These are phyloP conservation scores for Philopedon plagiatum DNA, from an alignment of 2,888 invertebrate genomes.

Conservation along the genomic window DNA sequence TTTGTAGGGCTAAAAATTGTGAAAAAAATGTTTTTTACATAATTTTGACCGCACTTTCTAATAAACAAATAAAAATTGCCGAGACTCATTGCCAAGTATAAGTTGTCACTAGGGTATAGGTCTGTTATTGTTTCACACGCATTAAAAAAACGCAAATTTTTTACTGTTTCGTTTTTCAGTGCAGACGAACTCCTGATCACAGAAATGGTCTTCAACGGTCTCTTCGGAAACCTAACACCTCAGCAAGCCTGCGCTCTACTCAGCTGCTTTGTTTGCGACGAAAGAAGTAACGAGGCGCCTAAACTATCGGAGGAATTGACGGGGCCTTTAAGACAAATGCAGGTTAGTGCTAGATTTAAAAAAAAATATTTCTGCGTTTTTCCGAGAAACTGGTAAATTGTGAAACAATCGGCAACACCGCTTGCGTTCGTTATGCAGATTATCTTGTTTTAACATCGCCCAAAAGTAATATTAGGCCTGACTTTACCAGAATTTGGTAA, in stretches of 20 bases:
- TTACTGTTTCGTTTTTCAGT: conserved; percentile 69
- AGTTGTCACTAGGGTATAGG: too few species aligned
- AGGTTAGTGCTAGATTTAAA: conserved; percentile 79
- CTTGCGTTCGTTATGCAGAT: too few species aligned
- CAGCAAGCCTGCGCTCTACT: conserved; percentile 89
- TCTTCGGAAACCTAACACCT: conserved; percentile 88
- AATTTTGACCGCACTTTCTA: too few species aligned
- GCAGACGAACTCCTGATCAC: conserved; percentile 97
- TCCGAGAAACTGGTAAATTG: neutral
- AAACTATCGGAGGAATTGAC: conserved; percentile 88
- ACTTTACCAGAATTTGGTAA: neutral
- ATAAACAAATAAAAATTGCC: too few species aligned
- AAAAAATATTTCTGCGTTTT: conserved; percentile 27
- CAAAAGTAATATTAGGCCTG: too few species aligned
- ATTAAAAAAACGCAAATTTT: too few species aligned
- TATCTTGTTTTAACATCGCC: too few species aligned
- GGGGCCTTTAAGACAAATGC: conserved; percentile 91
- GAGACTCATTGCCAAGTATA: too few species aligned
- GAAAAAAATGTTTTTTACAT: too few species aligned
- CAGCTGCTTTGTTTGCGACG: conserved; percentile 94
- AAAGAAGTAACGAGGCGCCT: conserved; percentile 86
- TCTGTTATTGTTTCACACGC: too few species aligned
- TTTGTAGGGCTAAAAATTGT: too few species aligned
- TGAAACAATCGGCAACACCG: neutral
- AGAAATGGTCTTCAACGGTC: conserved; percentile 98